Percentiles rank a stretch among this genome's conserved stretches.
Evolutionary conservation across 92 coral and sea anemone species (phyloP).

Genomic region (Virgularia gustaviana): DNA sequence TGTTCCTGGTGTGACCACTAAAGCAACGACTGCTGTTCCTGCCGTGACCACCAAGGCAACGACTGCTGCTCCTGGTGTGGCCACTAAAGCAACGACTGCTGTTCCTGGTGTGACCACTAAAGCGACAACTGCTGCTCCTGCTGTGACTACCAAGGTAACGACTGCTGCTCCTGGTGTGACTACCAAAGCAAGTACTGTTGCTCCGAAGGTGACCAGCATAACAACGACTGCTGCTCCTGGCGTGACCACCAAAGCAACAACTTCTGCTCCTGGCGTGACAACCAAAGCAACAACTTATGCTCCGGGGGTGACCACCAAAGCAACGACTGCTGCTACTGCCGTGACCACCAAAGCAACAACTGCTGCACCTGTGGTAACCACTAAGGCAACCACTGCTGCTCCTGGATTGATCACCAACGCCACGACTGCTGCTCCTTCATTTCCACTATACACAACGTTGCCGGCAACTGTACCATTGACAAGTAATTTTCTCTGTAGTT

Average conservation of each 20-base stretch:
- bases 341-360: not conserved
- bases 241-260: slow-evolving; percentile 13
- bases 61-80: slow-evolving; percentile 16
- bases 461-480: too few species aligned
- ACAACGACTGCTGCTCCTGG: not conserved
- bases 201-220: not conserved
- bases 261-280: not conserved
- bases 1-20: not conserved
- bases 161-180: not conserved
- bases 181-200: slow-evolving; percentile 1
- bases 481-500: not conserved
- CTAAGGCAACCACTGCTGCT: not conserved
- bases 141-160: not conserved
- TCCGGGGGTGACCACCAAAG: not conserved
- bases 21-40: not conserved
- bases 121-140: too few species aligned
- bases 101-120: not conserved
- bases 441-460: too few species aligned
- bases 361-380: not conserved
- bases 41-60: slow-evolving; percentile 1
- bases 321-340: not conserved
- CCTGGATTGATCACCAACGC: too few species aligned
- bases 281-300: not conserved
- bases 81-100: slow-evolving; percentile 4
- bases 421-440: too few species aligned